Conservation (phyloP, 2,797 vertebrate species). For the Danio choprae region DNA sequence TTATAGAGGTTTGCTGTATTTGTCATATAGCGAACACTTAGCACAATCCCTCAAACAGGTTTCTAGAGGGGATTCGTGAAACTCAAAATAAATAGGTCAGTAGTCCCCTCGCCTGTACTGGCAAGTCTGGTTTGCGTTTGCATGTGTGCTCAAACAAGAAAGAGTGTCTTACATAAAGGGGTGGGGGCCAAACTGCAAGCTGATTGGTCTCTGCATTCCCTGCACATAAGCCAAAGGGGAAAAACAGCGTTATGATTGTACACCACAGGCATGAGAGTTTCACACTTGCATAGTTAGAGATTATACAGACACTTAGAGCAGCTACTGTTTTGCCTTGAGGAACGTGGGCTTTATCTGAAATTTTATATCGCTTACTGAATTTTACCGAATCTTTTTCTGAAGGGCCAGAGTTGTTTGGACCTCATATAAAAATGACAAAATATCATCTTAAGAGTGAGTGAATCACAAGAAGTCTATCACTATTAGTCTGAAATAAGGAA, state of each 20-base stretch:
- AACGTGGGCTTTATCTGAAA: neutral
- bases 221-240: slow-evolving; percentile 23
- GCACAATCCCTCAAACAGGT: neutral
- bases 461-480: too few relatives aligned
- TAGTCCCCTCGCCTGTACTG: slow-evolving; percentile 1
- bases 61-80: neutral
- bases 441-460: too few relatives aligned
- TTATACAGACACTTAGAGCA: neutral
- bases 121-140: neutral
- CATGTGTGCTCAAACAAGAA: neutral
- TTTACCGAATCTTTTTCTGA: too few relatives aligned
- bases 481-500: neutral
- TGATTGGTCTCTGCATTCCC: neutral
- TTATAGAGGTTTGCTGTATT: neutral
- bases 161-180: slow-evolving; percentile 16
- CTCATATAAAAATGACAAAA: too few relatives aligned
- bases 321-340: neutral
- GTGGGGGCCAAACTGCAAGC: neutral
- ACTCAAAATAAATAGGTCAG: neutral
- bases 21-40: too few relatives aligned
- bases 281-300: neutral
- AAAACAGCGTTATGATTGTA: slow-evolving; percentile 34
- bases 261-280: slow-evolving; percentile 1
- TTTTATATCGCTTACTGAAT: neutral
- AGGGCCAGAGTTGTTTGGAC: too few relatives aligned